Evolutionary conservation across 2,113 vertebrate species (phyloP).

Genomic region (Beaufortia kweichowensis): DNA sequence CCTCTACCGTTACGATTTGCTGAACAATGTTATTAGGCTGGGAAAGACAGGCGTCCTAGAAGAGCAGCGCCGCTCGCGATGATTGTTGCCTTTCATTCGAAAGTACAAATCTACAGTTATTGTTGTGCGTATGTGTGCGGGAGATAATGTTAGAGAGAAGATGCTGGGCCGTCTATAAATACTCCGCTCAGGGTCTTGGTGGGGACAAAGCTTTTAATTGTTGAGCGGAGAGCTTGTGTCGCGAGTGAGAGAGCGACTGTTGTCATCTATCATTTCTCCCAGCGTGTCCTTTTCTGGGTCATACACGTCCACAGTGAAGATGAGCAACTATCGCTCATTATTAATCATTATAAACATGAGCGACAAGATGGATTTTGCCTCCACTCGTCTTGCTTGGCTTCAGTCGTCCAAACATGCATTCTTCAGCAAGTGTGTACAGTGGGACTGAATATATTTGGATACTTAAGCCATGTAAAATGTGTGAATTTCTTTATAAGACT

Average conservation of each 20-base stretch:
- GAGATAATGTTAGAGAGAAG: conserved; percentile 41
- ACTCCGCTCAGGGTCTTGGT: conserved; percentile 17
- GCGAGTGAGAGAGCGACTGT: not conserved
- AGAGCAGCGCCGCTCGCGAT: conserved; percentile 37
- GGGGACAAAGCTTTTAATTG: conserved; percentile 51
- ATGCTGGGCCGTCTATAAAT: conserved; percentile 41
- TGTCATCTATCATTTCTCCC: conserved; percentile 49
- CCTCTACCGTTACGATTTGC: conserved; percentile 58
- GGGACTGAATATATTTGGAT: too few species aligned
- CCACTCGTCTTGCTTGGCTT: conserved; percentile 45
- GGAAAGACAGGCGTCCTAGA: conserved; percentile 46
- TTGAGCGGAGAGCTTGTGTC: conserved; percentile 41
- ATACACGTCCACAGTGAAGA: conserved; percentile 42
- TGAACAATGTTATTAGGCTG: conserved; percentile 57
- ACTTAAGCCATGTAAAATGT: too few species aligned
- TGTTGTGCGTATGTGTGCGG: not conserved
- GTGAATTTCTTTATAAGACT: too few species aligned
- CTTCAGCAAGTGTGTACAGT: conserved; percentile 35
- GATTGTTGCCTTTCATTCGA: conserved; percentile 42
- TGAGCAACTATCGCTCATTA: conserved; percentile 53
- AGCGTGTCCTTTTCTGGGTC: conserved; percentile 59
- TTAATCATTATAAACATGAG: conserved; percentile 54
- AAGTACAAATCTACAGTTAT: conserved; percentile 38
- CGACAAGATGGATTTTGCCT: conserved; percentile 49
- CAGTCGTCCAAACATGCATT: conserved; percentile 29